Evolutionary conservation across 2,888 invertebrate genomes (phyloP).

Genomic region (Andricus curvator): DNA sequence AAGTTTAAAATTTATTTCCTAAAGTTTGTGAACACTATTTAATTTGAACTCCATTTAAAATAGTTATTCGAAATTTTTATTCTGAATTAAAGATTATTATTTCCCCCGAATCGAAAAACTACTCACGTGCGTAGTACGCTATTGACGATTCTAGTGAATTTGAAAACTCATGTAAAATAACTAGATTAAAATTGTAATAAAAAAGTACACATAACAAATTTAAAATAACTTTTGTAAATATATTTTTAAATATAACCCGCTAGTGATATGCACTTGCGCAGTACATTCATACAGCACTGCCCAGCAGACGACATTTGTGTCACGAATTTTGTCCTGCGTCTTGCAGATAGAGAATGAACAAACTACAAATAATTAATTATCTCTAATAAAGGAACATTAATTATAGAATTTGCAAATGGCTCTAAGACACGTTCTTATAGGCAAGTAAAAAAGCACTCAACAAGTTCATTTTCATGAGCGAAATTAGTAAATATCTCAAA

Average conservation of each 20-base stretch:
- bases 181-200: too few species aligned
- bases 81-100: too few species aligned
- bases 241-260: slow-evolving; percentile 3
- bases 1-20: too few species aligned
- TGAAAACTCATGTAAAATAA: too few species aligned
- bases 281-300: not conserved
- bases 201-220: not conserved
- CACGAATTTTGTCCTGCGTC: too few species aligned
- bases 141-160: too few species aligned
- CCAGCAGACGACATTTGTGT: slow-evolving; percentile 13
- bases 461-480: not conserved
- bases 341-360: not conserved
- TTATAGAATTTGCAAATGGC: not conserved
- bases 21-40: too few species aligned
- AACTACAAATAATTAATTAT: not conserved
- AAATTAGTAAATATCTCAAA: not conserved
- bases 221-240: not conserved
- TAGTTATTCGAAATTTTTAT: too few species aligned
- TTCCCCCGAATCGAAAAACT: too few species aligned
- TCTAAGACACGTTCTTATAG: slow-evolving; percentile 15
- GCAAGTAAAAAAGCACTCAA: not conserved
- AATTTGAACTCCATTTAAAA: too few species aligned
- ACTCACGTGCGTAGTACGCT: too few species aligned
- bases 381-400: not conserved
- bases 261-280: not conserved